These are phyloP conservation scores for Nysson spinosus DNA, from an alignment of 2,888 invertebrate genomes.

Conservation along the genomic window DNA sequence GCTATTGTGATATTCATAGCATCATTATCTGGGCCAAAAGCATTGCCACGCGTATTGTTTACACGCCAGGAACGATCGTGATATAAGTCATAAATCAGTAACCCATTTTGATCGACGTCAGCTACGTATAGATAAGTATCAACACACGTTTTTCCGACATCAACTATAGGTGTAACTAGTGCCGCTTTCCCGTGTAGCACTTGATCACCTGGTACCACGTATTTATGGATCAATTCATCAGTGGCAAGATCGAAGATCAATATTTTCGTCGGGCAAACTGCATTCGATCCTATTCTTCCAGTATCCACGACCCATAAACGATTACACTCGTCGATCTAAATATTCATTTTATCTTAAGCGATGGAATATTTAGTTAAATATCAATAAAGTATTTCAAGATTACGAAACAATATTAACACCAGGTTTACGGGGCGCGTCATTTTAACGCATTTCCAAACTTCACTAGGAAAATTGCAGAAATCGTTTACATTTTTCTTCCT, in stretches of 20 bases:
- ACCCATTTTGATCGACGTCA: conserved; percentile 71
- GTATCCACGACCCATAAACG: conserved; percentile 77
- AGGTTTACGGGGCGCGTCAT: no score
- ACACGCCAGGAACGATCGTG: conserved; percentile 71
- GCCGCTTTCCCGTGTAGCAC: conserved; percentile 65
- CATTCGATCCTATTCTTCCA: conserved; percentile 60
- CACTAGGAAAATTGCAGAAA: no score
- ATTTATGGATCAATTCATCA: conserved; percentile 71
- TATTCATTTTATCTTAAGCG: no score
- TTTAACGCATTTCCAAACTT: no score
- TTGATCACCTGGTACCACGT: conserved; percentile 70
- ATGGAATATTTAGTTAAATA: no score
- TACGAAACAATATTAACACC: no score
- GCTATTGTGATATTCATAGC: conserved; percentile 73
- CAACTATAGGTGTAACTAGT: conserved; percentile 73
- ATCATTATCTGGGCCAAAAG: conserved; percentile 73
- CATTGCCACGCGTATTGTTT: conserved; percentile 73
- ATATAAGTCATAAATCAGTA: conserved; percentile 71
- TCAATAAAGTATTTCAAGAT: no score
- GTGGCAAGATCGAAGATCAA: conserved; percentile 74
- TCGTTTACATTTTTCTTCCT: no score
- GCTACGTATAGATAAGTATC: conserved; percentile 73
- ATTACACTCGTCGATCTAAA: conserved; percentile 76
- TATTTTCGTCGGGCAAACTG: conserved; percentile 74
- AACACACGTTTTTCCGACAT: conserved; percentile 69